Base-by-base conservation (phyloP, 2,113 vertebrate species). In the Caranx melampygus region DNA sequence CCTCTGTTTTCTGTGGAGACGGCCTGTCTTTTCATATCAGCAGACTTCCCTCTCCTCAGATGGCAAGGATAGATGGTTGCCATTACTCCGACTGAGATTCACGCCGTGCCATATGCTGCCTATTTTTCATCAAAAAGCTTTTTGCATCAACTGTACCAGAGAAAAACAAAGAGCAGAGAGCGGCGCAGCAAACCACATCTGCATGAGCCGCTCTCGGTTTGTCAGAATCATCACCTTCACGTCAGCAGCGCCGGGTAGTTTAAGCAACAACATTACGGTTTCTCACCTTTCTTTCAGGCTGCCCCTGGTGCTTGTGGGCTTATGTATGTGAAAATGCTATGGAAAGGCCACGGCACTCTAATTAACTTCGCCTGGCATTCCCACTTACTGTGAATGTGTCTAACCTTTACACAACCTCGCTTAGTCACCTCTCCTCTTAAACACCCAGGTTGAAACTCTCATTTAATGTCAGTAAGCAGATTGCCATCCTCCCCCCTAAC, bases 381-480 rank as follows among this genome's bases (percentile, higher is more conserved):
- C 54, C 37, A 71, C 75, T 88, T 83, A 85, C 71, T 73, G 88
- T 57, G 79, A 90, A 85, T 16, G 54, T 40, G 20, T 75, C 79
- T 89, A 80, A 94, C 93, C 93, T 92, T 92, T 90, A 85, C 76
- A 86, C 85, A 92, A 90, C 88, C 88, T 84, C 77, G 2, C 83
- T 92, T 87, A 78, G 80, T 91, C 91, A 82, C 83, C 74, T 89
- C 74, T 83, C 70, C 73, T 80, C 79, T 88, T 85, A 81, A 90
- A 91, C 72, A 74, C 67, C 45, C 65, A 45, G 68, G 67, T 82
- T 86, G 68, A 91, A 92, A 91, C 81, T 88, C 86, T 79, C 75
- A 78, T 87, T 91, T 92, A 82, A 90, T 89, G 83, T 90, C 88
- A 81, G 81, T 80, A 86, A 83, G 72, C 83, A 84, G 83, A 90